A percentile compares a stretch with the other conserved stretches of the same genome.
Evolutionary conservation across 2,888 invertebrate species (phyloP).

Genomic region (Iselma pallidipennis): DNA sequence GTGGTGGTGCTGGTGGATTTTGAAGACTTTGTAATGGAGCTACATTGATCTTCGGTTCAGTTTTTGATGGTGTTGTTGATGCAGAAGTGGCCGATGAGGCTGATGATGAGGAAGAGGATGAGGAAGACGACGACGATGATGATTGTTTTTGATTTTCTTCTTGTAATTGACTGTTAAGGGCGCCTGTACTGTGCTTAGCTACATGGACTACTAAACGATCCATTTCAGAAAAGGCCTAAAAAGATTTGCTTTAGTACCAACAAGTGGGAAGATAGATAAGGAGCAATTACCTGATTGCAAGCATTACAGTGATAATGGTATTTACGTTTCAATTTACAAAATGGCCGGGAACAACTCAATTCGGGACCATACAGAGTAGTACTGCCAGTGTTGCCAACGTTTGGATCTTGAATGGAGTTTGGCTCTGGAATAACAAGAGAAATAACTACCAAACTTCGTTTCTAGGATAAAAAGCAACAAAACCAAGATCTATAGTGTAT

Average conservation of each 20-base stretch:
- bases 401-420: slow-evolving; percentile 5
- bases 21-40: slow-evolving; percentile 53
- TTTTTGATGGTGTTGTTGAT: slow-evolving; percentile 43
- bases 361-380: slow-evolving; percentile 67
- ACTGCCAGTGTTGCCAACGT: slow-evolving; percentile 39
- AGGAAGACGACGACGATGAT: slow-evolving; percentile 46
- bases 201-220: slow-evolving; percentile 71
- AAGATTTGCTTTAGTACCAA: not conserved
- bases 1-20: slow-evolving; percentile 37
- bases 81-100: slow-evolving; percentile 32
- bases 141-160: slow-evolving; percentile 49
- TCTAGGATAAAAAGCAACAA: too few species aligned
- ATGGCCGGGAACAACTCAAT: slow-evolving; percentile 72
- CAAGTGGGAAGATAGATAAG: too few species aligned
- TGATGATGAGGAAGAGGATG: slow-evolving; percentile 36
- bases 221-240: slow-evolving; percentile 70
- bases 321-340: slow-evolving; percentile 78
- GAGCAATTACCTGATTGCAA: slow-evolving; percentile 67
- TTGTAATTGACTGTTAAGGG: slow-evolving; percentile 57
- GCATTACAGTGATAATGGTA: slow-evolving; percentile 80
- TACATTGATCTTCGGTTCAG: slow-evolving; percentile 52
- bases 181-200: slow-evolving; percentile 69
- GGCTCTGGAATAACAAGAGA: slow-evolving; percentile 28
- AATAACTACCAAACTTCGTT: not conserved
- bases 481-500: too few species aligned